Percentiles rank a stretch among this genome's conserved stretches.
Conservation (phyloP, 2,797 vertebrate species). For the Fratercula arctica region DNA sequence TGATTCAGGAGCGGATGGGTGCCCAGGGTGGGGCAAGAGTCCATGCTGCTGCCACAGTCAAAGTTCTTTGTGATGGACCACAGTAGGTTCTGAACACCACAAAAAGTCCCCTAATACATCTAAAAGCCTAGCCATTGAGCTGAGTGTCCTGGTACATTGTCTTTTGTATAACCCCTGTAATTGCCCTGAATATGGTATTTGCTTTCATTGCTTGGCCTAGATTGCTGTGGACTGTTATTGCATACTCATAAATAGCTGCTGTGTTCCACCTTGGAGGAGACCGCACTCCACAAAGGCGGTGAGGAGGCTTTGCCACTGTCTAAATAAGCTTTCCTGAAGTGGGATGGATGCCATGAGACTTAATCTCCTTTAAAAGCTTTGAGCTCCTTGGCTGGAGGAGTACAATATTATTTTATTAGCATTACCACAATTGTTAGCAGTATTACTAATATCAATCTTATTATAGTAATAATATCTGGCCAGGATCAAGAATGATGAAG, state of each 20-base stretch:
- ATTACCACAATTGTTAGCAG: background rate
- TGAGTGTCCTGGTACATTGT: background rate
- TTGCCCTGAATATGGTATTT: background rate
- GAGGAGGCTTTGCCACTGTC: background rate
- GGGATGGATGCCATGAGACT: conserved; percentile 30
- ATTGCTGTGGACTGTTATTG: conserved; percentile 15
- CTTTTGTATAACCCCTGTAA: background rate
- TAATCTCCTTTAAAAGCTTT: conserved; percentile 1
- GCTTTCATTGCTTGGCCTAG: conserved; percentile 23
- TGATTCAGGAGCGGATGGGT: background rate
- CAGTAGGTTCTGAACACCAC: background rate
- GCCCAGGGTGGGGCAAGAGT: background rate
- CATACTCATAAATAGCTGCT: conserved; percentile 35
- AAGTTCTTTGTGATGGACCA: background rate
- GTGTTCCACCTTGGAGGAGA: conserved; percentile 33
- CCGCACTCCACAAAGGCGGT: background rate
- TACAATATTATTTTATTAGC: conserved; percentile 45
- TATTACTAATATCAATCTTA: conserved; percentile 48
- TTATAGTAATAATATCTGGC: background rate
- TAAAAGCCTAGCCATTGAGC: background rate
- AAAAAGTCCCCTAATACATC: background rate
- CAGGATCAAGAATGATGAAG: background rate
- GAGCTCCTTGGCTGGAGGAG: background rate
- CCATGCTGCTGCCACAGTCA: rapidly evolving
- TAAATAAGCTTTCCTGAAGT: conserved; percentile 30